Base-by-base conservation (phyloP, 2,888 invertebrate genomes). In the Hesperia comma region DNA sequence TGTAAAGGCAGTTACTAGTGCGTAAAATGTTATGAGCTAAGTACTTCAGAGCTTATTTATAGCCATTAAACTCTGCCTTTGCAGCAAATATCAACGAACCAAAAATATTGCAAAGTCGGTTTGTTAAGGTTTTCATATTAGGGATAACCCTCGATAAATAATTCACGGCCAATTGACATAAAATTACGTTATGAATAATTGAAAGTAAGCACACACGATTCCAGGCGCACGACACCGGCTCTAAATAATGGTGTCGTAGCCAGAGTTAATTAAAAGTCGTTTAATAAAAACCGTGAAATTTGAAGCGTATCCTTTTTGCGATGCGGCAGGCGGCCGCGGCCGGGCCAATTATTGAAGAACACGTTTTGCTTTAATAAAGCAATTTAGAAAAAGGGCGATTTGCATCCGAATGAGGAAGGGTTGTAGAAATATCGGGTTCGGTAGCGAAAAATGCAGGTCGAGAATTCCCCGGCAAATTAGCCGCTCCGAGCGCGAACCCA, bases 361-460 rank as follows among this genome's bases (percentile, higher is more conserved):
- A 88, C 87, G 88, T 86, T 87, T 84, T 85, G 81, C 85, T 90
- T 89, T 88, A 89, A 89, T 90, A 87, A 89, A 90, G 88, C 85
- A 87, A 90, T 90, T 90, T 88, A 85, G 85, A 86, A 88, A 88
- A 88, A 87, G 79, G 79, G 72, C 85, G 82, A 88, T 90, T 90
- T 87, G 85, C 87, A 87, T 88, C 74, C 79, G 69, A 88, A 86
- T 82, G 83, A 85, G 85, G 77, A 85, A 86, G 86, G 86, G 87
- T 86, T 85, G 64, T 15, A 61, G 54, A 56, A 66, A 71, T 62
- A 70, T 68, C 71, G 67, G 67, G 41, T 56, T 67, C 64, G 55
- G 53, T 58, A 64, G 49, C 49, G 49, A 21, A 51, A 51, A 51
- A 57, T 64, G 64, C 63, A 58, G 41, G 57, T 57, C 26, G 43